A percentile compares a stretch with the other conserved stretches of the same genome.
Evolutionary conservation across 2,797 vertebrate species (phyloP).

Genomic region (Mastacembelus armatus): DNA sequence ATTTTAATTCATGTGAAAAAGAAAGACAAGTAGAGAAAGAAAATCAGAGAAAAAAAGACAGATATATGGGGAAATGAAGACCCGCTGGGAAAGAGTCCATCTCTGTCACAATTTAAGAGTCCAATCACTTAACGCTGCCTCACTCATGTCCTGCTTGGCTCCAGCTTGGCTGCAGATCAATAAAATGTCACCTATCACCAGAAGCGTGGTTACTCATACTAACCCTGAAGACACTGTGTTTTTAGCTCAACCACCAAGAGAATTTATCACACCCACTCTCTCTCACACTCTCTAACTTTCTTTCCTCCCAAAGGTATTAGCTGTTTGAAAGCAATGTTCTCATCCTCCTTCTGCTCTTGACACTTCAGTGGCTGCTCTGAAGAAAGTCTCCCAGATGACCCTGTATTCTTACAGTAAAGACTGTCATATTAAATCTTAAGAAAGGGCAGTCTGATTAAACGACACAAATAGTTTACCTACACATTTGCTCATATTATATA

Average conservation of each 20-base stretch:
- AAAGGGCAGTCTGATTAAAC: constrained; percentile 9
- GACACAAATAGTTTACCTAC: background rate
- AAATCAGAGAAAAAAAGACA: background rate
- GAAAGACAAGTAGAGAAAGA: background rate
- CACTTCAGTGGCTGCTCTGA: constrained; percentile 16
- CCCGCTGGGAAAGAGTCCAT: constrained; percentile 9
- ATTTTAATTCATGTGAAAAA: constrained; percentile 5
- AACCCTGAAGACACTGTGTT: constrained; percentile 40
- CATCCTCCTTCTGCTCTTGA: constrained; percentile 27
- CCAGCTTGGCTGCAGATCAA: constrained; percentile 58
- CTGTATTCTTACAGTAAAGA: constrained; percentile 27
- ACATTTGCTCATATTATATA: background rate
- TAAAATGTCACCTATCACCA: constrained; percentile 62
- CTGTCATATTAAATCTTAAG: constrained; percentile 22
- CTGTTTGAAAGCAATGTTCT: constrained; percentile 44
- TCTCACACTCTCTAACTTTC: constrained; percentile 16
- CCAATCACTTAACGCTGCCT: constrained; percentile 49
- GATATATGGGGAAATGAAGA: constrained; percentile 10
- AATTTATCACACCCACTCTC: constrained; percentile 38
- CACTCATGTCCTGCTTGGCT: constrained; percentile 43
- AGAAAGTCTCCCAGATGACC: constrained; percentile 27
- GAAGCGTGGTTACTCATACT: constrained; percentile 50
- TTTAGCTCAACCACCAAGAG: constrained; percentile 8
- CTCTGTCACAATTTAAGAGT: constrained; percentile 43
- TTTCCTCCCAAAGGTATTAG: constrained; percentile 7